Percentiles rank a stretch among this genome's conserved stretches.
Evolutionary conservation across 2,113 vertebrate species (phyloP).

Genomic region (Grantiella picta): DNA sequence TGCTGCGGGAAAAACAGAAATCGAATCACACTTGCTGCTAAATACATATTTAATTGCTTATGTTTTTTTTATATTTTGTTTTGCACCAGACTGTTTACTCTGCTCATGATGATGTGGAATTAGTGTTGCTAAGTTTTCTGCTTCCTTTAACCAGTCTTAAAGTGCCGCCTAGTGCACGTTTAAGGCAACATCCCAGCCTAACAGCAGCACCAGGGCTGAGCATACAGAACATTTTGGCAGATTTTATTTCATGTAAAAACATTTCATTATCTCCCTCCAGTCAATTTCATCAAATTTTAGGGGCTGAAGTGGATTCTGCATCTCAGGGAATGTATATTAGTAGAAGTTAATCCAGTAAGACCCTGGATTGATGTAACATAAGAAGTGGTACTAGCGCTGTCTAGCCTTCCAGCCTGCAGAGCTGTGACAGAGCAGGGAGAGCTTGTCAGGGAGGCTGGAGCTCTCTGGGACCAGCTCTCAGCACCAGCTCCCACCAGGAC

Average conservation of each 20-base stretch:
- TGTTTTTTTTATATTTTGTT: constrained; percentile 77
- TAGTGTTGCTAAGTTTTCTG: neutral
- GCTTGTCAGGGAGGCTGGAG: neutral
- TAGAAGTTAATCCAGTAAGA: neutral
- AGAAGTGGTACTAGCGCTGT: neutral
- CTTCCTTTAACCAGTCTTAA: constrained; percentile 52
- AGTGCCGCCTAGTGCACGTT: constrained; percentile 71
- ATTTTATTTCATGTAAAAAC: neutral
- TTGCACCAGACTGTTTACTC: constrained; percentile 73
- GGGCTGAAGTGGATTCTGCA: neutral
- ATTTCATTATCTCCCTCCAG: neutral
- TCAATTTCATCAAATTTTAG: neutral
- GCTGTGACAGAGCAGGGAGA: neutral
- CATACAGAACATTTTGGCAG: neutral
- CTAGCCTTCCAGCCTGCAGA: neutral
- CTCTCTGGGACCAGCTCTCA: neutral
- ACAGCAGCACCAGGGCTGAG: neutral
- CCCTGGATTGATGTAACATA: neutral
- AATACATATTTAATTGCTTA: constrained; percentile 81
- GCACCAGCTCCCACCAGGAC: neutral
- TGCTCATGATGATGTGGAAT: constrained; percentile 60
- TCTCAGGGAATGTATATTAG: neutral
- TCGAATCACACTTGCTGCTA: constrained; percentile 72
- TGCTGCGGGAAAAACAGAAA: constrained; percentile 64
- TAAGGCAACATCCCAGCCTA: neutral